phyloP scores from a whole-genome alignment of 2,888 invertebrate genomes.

The Germaria angustata region DNA sequence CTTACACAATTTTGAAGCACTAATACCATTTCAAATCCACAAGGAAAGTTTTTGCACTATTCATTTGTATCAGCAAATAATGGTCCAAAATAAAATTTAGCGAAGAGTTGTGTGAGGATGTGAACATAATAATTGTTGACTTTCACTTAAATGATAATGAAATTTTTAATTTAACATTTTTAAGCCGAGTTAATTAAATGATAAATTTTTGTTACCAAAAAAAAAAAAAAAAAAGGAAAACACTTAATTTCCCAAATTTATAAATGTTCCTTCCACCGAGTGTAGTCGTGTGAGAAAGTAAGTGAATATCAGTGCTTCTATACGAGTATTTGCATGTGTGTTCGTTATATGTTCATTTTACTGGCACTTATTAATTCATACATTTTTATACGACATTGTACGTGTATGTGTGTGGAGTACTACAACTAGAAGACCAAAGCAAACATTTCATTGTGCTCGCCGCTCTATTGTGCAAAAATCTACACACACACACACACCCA shows the following conservation, averaged over 20 bases:
- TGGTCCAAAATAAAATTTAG: neutral
- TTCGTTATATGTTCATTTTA: conserved; percentile 35
- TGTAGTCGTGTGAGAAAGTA: neutral
- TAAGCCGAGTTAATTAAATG: conserved; percentile 54
- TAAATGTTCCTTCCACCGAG: neutral
- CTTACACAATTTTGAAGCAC: no score
- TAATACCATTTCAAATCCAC: no score
- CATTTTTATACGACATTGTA: conserved; percentile 43
- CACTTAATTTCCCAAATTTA: conserved; percentile 24
- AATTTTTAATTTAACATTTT: conserved; percentile 39
- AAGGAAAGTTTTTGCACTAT: no score
- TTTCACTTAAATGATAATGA: conserved; percentile 64
- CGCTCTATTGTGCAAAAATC: conserved; percentile 20
- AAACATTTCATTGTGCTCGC: conserved; percentile 46
- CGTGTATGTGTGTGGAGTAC: neutral
- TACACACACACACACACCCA: neutral
- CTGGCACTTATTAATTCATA: conserved; percentile 59
- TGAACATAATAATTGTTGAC: conserved; percentile 40
- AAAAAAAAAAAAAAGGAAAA: neutral
- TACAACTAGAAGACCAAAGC: conserved; percentile 46
- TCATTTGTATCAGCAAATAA: no score
- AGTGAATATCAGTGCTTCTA: neutral
- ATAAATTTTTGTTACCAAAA: conserved; percentile 33
- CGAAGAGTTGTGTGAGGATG: neutral
- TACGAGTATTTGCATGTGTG: neutral